Evolutionary conservation across 2,888 invertebrate species (phyloP).

Genomic region (Leptopilina syphax): DNA sequence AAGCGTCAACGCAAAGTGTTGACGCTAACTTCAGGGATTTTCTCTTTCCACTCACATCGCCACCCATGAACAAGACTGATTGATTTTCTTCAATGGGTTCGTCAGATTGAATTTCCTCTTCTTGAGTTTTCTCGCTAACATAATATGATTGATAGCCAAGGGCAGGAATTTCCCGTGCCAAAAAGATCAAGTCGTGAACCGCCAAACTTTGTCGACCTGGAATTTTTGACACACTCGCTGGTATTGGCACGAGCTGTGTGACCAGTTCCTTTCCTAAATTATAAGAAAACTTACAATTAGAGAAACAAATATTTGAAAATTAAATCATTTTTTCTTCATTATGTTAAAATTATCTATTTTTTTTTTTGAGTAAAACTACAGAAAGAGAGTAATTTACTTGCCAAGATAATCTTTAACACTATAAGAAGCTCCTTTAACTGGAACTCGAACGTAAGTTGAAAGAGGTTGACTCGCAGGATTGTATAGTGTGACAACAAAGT

Average conservation of each 20-base stretch:
- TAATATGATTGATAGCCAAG: conserved; percentile 83
- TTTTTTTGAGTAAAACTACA: too few relatives aligned
- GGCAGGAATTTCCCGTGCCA: conserved; percentile 81
- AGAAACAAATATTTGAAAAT: neutral
- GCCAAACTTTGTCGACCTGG: conserved; percentile 82
- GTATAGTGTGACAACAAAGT: conserved; percentile 87
- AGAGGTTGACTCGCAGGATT: conserved; percentile 85
- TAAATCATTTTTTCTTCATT: too few relatives aligned
- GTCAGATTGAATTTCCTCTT: neutral
- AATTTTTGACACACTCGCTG: conserved; percentile 78
- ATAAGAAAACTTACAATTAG: neutral
- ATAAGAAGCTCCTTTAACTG: conserved; percentile 80
- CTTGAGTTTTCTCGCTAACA: conserved; percentile 67
- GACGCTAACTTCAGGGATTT: too few relatives aligned
- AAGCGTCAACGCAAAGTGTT: too few relatives aligned
- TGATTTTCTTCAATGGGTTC: neutral
- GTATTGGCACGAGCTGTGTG: conserved; percentile 81
- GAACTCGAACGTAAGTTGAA: conserved; percentile 80
- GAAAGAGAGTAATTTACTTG: conserved; percentile 58
- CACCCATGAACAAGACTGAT: neutral
- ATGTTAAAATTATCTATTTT: too few relatives aligned
- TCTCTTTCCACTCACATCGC: conserved; percentile 22
- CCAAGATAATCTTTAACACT: conserved; percentile 82
- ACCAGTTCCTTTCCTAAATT: conserved; percentile 79
- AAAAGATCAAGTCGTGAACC: conserved; percentile 83